Percentiles rank a stretch among this genome's conserved stretches.
Conservation (phyloP, 2,888 invertebrate species). For the Epinotia demarniana region DNA sequence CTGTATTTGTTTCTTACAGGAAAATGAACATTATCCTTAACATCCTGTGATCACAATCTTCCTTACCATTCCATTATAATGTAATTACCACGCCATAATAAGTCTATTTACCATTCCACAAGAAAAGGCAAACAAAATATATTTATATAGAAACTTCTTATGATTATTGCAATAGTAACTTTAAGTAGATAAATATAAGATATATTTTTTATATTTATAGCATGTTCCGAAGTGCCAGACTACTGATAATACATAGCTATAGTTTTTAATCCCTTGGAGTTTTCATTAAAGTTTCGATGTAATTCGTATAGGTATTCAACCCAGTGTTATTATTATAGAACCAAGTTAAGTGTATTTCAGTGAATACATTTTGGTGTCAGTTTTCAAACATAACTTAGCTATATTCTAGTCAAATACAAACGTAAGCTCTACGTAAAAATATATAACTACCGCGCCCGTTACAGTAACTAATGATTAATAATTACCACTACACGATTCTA, state of each 20-base stretch:
- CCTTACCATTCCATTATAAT: constrained; percentile 43
- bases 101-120: constrained; percentile 33
- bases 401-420: constrained; percentile 17
- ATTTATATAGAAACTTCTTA: constrained; percentile 40
- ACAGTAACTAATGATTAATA: neutral
- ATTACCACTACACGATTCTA: neutral
- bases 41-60: constrained; percentile 42
- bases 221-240: constrained; percentile 24
- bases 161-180: constrained; percentile 41
- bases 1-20: constrained; percentile 39
- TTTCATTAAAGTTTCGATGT: neutral
- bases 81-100: constrained; percentile 26
- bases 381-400: constrained; percentile 6
- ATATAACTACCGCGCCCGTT: neutral
- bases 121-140: constrained; percentile 18
- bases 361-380: neutral
- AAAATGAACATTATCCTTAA: constrained; percentile 34
- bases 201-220: constrained; percentile 28
- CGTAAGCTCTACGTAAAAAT: constrained; percentile 1
- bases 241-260: neutral
- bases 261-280: neutral
- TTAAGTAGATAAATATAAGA: constrained; percentile 36
- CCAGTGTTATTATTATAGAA: neutral
- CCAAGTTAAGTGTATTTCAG: neutral
- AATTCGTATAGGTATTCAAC: neutral